A percentile compares a stretch with the other conserved stretches of the same genome.
Conservation (phyloP, 2,113 vertebrate species). For the Sphaerodactylus townsendi region DNA sequence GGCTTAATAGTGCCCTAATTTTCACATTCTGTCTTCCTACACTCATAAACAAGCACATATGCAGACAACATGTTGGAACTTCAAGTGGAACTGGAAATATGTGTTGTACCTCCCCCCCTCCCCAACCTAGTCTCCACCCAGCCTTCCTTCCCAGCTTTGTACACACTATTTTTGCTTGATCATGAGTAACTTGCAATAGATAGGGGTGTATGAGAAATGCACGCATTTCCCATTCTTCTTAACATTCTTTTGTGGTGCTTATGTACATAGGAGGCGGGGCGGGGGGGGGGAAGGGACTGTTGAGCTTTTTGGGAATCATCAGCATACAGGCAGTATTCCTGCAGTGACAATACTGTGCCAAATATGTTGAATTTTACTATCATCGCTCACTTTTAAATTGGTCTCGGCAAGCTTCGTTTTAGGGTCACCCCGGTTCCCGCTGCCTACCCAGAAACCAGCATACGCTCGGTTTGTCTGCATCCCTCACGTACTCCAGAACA, state of each 20-base stretch:
- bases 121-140: neutral
- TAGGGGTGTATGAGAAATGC: neutral
- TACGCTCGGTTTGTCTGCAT: constrained; percentile 98
- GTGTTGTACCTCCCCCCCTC: neutral
- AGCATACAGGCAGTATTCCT: too few species aligned
- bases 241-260: neutral
- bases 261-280: neutral
- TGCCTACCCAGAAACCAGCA: constrained; percentile 94
- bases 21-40: neutral
- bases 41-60: neutral
- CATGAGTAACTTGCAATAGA: neutral
- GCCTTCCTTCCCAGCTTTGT: neutral
- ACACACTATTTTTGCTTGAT: neutral
- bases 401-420: too few species aligned
- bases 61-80: neutral
- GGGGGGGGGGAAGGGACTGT: neutral
- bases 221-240: neutral
- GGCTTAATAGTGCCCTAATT: neutral
- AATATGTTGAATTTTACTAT: constrained; percentile 51
- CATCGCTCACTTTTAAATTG: too few species aligned
- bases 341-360: neutral
- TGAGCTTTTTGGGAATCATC: neutral
- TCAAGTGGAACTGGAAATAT: neutral
- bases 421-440: constrained; percentile 98
- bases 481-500: constrained; percentile 97